Conservation (phyloP, 2,797 vertebrate genomes). For the Dicrostonyx torquatus region DNA sequence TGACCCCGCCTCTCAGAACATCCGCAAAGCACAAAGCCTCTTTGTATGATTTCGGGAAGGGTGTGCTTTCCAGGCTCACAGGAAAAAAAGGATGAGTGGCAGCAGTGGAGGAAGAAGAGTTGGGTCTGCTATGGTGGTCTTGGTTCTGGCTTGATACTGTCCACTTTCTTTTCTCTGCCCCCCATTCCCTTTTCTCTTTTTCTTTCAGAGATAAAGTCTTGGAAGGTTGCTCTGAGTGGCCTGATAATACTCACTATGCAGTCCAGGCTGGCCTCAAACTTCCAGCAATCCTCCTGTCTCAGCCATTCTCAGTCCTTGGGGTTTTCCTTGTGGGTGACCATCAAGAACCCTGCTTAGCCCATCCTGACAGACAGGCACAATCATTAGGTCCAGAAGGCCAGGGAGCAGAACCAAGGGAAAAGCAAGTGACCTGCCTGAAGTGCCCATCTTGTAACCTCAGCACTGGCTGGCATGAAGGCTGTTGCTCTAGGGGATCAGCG, state of each 20-base stretch:
- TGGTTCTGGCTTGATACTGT: background rate
- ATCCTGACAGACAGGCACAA: constrained; percentile 20
- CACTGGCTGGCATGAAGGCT: background rate
- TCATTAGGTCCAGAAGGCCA: constrained; percentile 41
- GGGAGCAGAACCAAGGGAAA: background rate
- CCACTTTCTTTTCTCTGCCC: background rate
- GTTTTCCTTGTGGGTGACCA: background rate
- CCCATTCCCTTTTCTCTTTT: background rate
- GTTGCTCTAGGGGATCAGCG: background rate
- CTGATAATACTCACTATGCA: background rate
- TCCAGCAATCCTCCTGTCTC: background rate
- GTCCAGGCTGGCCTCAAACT: background rate
- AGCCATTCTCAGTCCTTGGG: background rate
- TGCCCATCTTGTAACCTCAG: background rate
- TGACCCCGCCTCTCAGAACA: constrained; percentile 71
- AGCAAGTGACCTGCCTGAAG: background rate
- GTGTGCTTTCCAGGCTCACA: constrained; percentile 43
- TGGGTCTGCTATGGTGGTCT: background rate
- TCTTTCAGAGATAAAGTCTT: background rate
- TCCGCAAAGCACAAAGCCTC: constrained; percentile 74
- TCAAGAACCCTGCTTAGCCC: background rate
- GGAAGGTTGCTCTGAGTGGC: background rate
- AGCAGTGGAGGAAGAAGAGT: constrained; percentile 49
- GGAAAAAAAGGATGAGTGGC: constrained; percentile 25
- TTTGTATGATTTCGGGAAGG: constrained; percentile 49